These are phyloP conservation scores for Petrolisthes manimaculis DNA, from an alignment of 2,888 invertebrate species.

Conservation along the genomic window DNA sequence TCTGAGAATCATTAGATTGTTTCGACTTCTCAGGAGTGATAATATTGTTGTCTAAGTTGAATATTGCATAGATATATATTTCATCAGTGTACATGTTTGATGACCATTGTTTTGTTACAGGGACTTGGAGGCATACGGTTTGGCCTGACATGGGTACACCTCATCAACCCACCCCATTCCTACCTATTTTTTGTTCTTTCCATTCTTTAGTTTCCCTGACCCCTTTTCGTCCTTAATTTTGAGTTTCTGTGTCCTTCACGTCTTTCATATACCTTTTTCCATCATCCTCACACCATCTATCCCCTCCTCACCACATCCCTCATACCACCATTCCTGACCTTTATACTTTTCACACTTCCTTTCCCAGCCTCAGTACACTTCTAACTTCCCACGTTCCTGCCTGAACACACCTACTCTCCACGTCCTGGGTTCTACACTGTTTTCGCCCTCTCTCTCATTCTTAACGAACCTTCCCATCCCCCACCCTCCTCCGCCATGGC, in stretches of 20 bases:
- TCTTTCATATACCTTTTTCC: neutral
- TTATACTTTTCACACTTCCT: neutral
- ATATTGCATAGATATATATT: no score
- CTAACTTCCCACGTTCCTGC: no score
- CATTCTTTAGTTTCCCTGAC: neutral
- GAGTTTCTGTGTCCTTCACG: neutral
- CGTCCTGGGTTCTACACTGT: neutral
- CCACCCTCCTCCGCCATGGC: neutral
- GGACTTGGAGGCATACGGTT: neutral
- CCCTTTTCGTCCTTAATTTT: neutral
- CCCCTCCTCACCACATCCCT: neutral
- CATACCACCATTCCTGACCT: neutral
- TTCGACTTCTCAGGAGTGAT: neutral
- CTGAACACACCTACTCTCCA: no score
- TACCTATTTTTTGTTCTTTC: neutral
- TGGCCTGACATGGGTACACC: neutral
- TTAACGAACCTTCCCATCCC: neutral
- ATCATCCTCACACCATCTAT: neutral
- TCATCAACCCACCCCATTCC: no score
- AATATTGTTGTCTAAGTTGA: neutral
- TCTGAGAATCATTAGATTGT: neutral
- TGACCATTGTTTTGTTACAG: no score
- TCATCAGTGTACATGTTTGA: no score
- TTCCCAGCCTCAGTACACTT: no score
- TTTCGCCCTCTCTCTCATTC: neutral